Base-by-base conservation (phyloP, 2,888 invertebrate genomes). In the Pristionchus exspectatus region DNA sequence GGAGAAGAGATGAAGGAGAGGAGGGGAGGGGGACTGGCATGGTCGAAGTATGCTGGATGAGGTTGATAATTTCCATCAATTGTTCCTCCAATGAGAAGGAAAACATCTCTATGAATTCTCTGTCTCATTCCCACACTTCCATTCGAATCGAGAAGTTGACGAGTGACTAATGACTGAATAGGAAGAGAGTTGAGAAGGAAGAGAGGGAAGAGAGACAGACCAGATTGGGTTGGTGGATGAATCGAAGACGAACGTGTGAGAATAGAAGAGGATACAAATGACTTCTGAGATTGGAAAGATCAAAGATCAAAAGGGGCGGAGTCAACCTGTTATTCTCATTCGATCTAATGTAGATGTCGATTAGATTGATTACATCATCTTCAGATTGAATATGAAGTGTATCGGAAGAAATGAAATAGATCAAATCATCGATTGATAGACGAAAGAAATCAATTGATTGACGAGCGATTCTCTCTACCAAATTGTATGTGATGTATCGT, bases 401-500 rank as follows among this genome's bases (percentile, higher is more conserved):
- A 66, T 66, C 66, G 14, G 66, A 66, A 12, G 63, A 66, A n/a
- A 86, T 63, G 27, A 86, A 86, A 33, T 86, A 66, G 38, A 30
- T 66, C 63, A 86, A 66, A 33, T 86, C 86, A n/a, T 86, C 86
- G 16, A 24, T 66, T 3, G 86, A 86, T 14, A 86, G 27, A 38
- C 86, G 86, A 44, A n/a, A 86, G 50, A 86, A 86, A 24, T 33
- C 30, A 24, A 86, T 66, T 4, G 63, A 66, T 27, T 86, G 66
- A 38, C 54, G 63, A n/a, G 86, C 63, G 38, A 86, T 86, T 27
- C 30, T 38, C 16, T 84, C 56, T 3, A 84, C 50, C 24, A 86
- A 33, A 66, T 86, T 86, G 66, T 86, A 86, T 14, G 86, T 86
- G 12, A 86, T 63, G 27, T 86, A 86, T n/a, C 86, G 86, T 44